A percentile compares a stretch with the other conserved stretches of the same genome.
Evolutionary conservation across 2,797 vertebrate genomes (phyloP).

Genomic region (Holocentrus rufus): DNA sequence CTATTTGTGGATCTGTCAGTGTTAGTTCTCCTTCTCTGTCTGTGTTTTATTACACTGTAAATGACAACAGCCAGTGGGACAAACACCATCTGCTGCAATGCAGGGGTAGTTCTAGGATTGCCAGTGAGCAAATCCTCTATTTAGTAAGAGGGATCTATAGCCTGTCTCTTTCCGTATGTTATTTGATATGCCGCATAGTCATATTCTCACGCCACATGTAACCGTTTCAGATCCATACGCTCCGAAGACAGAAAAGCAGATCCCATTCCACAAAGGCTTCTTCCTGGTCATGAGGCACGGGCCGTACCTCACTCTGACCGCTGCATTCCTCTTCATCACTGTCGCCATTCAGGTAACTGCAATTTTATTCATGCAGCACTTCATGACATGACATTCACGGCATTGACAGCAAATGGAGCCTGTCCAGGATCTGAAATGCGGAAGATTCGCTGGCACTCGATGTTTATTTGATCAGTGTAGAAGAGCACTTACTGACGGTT

Average conservation of each 20-base stretch:
- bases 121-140: constrained; percentile 24
- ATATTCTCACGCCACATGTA: constrained; percentile 21
- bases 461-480: constrained; percentile 69
- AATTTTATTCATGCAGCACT: constrained; percentile 22
- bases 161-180: constrained; percentile 44
- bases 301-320: constrained; percentile 91
- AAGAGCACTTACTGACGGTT: constrained; percentile 59
- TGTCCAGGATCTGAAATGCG: constrained; percentile 14
- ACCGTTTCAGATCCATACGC: constrained; percentile 85
- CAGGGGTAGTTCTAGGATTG: constrained; percentile 56
- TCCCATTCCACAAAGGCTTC: constrained; percentile 90
- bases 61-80: constrained; percentile 14
- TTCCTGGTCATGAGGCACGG: constrained; percentile 88
- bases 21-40: constrained; percentile 7
- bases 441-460: constrained; percentile 41
- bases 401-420: constrained; percentile 49
- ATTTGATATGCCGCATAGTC: constrained; percentile 56
- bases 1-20: constrained; percentile 7
- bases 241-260: constrained; percentile 82
- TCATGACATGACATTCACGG: constrained; percentile 31
- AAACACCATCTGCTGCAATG: constrained; percentile 58
- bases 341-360: constrained; percentile 93
- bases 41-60: no score
- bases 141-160: not conserved
- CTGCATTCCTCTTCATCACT: constrained; percentile 94